These are phyloP conservation scores for Pogonomyrmex californicus DNA, from an alignment of 1,140 invertebrate species.

Conservation along the genomic window DNA sequence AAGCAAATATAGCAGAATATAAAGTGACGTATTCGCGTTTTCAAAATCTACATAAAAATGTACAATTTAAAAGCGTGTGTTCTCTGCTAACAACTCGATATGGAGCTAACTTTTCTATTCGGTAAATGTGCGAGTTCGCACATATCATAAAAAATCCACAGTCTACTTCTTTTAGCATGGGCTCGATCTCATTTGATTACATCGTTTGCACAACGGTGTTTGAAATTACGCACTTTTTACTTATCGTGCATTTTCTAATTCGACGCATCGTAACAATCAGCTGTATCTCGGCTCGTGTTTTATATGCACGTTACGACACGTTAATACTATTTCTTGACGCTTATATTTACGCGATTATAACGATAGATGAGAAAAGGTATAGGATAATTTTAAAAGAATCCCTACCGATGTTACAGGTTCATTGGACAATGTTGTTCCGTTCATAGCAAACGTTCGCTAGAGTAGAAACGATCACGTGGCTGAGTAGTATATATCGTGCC, in stretches of 20 bases:
- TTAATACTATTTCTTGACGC: not conserved
- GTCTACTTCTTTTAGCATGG: conserved; percentile 22
- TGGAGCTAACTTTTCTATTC: not conserved
- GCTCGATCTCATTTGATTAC: conserved; percentile 5
- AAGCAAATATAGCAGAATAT: not conserved
- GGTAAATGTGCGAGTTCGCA: not conserved
- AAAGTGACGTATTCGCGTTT: not conserved
- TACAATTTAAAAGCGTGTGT: not conserved
- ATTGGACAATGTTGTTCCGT: not conserved
- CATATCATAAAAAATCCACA: conserved; percentile 33
- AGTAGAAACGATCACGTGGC: conserved; percentile 68
- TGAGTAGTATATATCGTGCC: conserved; percentile 37
- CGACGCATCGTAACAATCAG: not conserved
- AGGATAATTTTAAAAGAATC: not conserved
- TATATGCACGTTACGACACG: too few relatives aligned
- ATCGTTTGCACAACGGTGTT: not conserved
- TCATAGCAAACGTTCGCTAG: conserved; percentile 6
- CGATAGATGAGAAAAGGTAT: not conserved
- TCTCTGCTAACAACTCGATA: not conserved
- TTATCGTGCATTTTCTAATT: conserved; percentile 36
- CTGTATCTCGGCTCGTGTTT: not conserved
- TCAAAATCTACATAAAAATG: not conserved
- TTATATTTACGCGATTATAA: not conserved
- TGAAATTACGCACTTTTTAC: conserved; percentile 20
- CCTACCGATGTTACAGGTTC: not conserved